phyloP scores from a whole-genome alignment of 2,888 invertebrate species.

The Disparrhopalites patrizii region DNA sequence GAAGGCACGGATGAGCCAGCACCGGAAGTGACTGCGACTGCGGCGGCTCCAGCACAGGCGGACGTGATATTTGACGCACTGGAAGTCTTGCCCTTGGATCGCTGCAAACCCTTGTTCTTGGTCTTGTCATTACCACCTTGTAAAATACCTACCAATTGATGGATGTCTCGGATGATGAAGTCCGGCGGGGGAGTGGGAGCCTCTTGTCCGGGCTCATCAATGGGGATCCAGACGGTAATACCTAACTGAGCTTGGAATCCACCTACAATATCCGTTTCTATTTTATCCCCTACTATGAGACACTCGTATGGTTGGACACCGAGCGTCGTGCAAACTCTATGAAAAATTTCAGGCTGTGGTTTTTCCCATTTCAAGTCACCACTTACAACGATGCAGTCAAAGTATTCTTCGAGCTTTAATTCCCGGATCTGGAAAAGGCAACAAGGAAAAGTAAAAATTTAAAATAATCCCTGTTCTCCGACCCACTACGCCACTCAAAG shows the following conservation, averaged over 20 bases:
- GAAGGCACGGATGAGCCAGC: slow-evolving; percentile 20
- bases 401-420: slow-evolving; percentile 45
- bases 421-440: slow-evolving; percentile 44
- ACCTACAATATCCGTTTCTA: slow-evolving; percentile 82
- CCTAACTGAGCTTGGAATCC: slow-evolving; percentile 71
- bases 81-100: slow-evolving; percentile 32
- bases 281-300: slow-evolving; percentile 82
- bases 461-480: neutral
- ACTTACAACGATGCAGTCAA: slow-evolving; percentile 47
- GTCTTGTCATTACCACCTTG: slow-evolving; percentile 45
- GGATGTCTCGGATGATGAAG: slow-evolving; percentile 43
- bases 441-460: slow-evolving; percentile 20
- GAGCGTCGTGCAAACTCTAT: slow-evolving; percentile 68
- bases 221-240: slow-evolving; percentile 76
- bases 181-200: slow-evolving; percentile 53
- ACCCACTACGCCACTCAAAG: neutral
- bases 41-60: slow-evolving; percentile 24
- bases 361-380: slow-evolving; percentile 65
- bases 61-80: slow-evolving; percentile 18
- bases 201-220: slow-evolving; percentile 53
- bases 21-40: slow-evolving; percentile 19
- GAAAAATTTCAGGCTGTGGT: slow-evolving; percentile 72
- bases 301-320: slow-evolving; percentile 70
- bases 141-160: slow-evolving; percentile 43
- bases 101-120: slow-evolving; percentile 39